Conservation (phyloP, 2,113 vertebrate genomes). For the Castor canadensis region DNA sequence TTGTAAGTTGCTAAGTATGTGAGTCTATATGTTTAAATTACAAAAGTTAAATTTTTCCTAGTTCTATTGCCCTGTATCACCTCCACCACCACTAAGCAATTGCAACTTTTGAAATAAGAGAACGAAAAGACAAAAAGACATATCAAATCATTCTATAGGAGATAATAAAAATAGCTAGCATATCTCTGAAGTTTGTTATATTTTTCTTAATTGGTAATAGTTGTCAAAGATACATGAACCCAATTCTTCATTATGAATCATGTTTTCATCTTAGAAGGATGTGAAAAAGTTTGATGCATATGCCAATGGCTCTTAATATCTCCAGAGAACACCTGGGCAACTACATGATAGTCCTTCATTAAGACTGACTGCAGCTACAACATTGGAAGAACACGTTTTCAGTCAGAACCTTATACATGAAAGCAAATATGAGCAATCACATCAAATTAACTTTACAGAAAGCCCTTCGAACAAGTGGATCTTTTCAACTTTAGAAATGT, state of each 20-base stretch:
- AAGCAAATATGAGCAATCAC: constrained; percentile 5
- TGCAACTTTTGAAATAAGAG: not conserved
- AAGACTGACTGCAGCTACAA: not conserved
- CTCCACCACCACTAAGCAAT: not conserved
- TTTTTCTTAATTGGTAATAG: not conserved
- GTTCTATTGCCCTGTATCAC: not conserved
- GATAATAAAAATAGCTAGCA: not conserved
- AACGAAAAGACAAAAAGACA: not conserved
- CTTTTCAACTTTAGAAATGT: constrained; percentile 39
- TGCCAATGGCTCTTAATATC: not conserved
- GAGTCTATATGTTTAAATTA: not conserved
- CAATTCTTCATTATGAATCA: not conserved
- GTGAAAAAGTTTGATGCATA: not conserved
- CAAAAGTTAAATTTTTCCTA: not conserved
- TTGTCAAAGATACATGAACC: not conserved
- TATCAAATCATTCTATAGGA: not conserved
- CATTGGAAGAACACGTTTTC: not conserved
- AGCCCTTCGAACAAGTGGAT: not conserved
- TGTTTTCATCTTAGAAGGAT: not conserved
- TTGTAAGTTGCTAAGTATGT: not conserved
- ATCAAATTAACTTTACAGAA: constrained; percentile 31
- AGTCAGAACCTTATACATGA: not conserved
- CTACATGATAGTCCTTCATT: not conserved
- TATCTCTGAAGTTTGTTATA: not conserved
- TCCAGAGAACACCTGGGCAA: not conserved